Evolutionary conservation across 2,888 invertebrate genomes (phyloP).

Genomic region (Synergus umbraculus): DNA sequence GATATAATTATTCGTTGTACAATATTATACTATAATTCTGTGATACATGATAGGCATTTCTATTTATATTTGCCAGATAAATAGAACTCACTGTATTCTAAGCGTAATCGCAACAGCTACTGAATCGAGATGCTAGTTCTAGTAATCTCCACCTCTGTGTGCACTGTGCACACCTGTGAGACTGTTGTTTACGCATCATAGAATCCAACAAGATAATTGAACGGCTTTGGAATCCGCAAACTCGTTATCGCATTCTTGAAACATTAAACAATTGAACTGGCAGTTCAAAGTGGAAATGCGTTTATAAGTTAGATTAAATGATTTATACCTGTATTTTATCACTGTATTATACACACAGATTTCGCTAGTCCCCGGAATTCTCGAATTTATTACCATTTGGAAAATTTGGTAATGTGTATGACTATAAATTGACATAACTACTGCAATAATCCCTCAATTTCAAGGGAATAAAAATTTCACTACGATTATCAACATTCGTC

Average conservation of each 20-base stretch:
- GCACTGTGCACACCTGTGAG: neutral
- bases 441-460: neutral
- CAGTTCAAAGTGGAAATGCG: too few species aligned
- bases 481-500: neutral
- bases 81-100: neutral
- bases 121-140: neutral
- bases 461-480: neutral
- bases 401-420: neutral
- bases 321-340: neutral
- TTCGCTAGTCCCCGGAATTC: neutral
- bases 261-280: too few species aligned
- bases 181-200: neutral
- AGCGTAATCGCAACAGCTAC: neutral
- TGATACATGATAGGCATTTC: neutral
- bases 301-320: neutral
- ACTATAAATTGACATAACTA: neutral
- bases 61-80: neutral
- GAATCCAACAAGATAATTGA: neutral
- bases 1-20: too few species aligned
- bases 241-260: neutral
- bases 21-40: too few species aligned
- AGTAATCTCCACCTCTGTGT: neutral
- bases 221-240: neutral
- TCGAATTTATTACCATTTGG: neutral
- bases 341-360: neutral